Evolutionary conservation across 2,888 invertebrate species (phyloP), one percentile per base, ranked within the genome.

Genomic region (Apodemia zela): DNA sequence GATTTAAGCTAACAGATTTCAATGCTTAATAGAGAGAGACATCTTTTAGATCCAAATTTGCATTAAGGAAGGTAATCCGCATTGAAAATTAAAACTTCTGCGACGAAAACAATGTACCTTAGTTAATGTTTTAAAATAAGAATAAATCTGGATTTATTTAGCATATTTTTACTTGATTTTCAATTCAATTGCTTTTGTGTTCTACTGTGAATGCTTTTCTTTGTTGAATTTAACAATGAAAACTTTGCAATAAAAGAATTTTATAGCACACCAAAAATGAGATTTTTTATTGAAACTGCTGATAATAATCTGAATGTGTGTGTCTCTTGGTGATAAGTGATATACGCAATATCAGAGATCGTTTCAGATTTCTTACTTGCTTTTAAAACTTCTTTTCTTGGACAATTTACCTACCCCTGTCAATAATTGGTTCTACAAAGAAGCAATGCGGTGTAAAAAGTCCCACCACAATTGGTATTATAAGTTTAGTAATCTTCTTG

Each of bases 41-140:
- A 15, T 42, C 42, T 42, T 42, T 42, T 49, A 8, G 17, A n/a
- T 49, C 49, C 6, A 18, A 49, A 18, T 49, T 54, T 54, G 13
- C 25, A 18, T 25, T 13, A 54, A 15, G 25, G 7, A 54, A 54
- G 6, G 13, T 54, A 21, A 21, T 54, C 42, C 21, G 54, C 21
- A 54, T 54, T 21, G 13, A 54, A 54, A 21, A 21, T 13, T 21
- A 49, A 49, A 49, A 54, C 21, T 54, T 25, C 54, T 21, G 10
- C 54, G 18, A 25, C 15, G 21, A 54, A 63, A 65, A 63, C 38
- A 65, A 60, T 65, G 63, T 60, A 54, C 49, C 62, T 60, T 60
- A 42, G 60, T 63, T 65, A 65, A 65, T 62, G 51, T 65, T 21
- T 21, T 54, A 13, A 54, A 54, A 54, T 54, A 10, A 21, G 54